phyloP scores from a whole-genome alignment of 1,140 invertebrate genomes.

The Aphelinus atriplicis region DNA sequence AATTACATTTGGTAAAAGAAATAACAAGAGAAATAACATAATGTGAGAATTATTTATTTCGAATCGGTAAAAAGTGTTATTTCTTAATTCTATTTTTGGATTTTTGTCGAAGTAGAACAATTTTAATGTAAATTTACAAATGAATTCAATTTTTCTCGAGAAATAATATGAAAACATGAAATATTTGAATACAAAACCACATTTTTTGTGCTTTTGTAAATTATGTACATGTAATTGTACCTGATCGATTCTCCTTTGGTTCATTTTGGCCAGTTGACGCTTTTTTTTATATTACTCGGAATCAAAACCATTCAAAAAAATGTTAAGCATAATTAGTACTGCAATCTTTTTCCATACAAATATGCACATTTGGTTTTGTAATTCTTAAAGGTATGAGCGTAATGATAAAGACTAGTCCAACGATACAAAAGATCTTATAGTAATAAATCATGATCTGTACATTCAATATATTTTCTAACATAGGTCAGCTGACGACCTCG shows the following conservation, averaged over 20 bases:
- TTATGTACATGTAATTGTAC: conserved; percentile 41
- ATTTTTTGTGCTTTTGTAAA: conserved; percentile 46
- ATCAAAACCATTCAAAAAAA: conserved; percentile 15
- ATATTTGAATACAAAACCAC: conserved; percentile 46
- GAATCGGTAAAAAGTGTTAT: conserved; percentile 28
- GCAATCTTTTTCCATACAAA: conserved; percentile 4
- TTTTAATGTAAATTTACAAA: background rate
- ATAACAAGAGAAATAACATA: background rate
- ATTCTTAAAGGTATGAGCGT: conserved; percentile 27
- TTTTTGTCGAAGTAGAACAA: conserved; percentile 13
- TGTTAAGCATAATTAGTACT: background rate
- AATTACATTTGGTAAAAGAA: too few species aligned
- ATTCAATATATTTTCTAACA: conserved; percentile 25
- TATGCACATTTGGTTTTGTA: conserved; percentile 27
- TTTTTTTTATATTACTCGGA: conserved; percentile 5
- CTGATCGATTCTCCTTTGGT: conserved; percentile 9
- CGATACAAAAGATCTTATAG: conserved; percentile 37
- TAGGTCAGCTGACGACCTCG: background rate
- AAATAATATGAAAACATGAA: conserved; percentile 4
- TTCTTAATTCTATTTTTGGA: background rate
- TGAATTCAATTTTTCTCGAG: conserved; percentile 8
- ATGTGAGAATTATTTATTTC: conserved; percentile 37
- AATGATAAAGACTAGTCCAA: conserved; percentile 38
- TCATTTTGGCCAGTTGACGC: conserved; percentile 15
- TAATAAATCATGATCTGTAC: conserved; percentile 36